These are phyloP conservation scores for Nomada ferruginata DNA, from an alignment of 2,888 invertebrate species.

Conservation along the genomic window DNA sequence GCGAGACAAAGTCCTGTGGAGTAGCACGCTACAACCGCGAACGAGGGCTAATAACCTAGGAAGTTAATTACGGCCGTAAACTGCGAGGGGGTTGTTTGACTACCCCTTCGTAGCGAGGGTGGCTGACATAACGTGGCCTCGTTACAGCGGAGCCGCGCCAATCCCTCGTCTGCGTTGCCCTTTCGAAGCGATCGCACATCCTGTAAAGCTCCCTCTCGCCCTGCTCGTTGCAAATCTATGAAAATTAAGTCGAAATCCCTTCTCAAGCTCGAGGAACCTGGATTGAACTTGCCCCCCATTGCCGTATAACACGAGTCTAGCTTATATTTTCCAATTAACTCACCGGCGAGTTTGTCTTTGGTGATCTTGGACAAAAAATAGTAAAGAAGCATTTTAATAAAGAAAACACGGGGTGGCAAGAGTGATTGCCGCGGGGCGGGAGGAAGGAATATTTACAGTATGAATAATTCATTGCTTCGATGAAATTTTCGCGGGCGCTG, in stretches of 20 bases:
- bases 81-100: slow-evolving; percentile 76
- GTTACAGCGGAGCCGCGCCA: slow-evolving; percentile 63
- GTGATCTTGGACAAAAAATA: background rate
- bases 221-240: slow-evolving; percentile 17
- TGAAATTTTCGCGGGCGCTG: slow-evolving; percentile 58
- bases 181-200: slow-evolving; percentile 62
- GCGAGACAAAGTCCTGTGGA: slow-evolving; percentile 46
- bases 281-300: background rate
- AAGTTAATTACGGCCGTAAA: slow-evolving; percentile 80
- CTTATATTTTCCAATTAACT: background rate
- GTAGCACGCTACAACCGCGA: slow-evolving; percentile 55
- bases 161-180: slow-evolving; percentile 48
- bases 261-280: slow-evolving; percentile 9
- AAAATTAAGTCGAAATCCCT: slow-evolving; percentile 51
- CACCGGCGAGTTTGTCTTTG: no score
- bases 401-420: slow-evolving; percentile 17
- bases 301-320: background rate
- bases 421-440: slow-evolving; percentile 37
- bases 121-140: slow-evolving; percentile 74
- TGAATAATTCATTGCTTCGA: slow-evolving; percentile 64
- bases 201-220: slow-evolving; percentile 42
- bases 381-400: background rate
- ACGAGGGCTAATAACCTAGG: slow-evolving; percentile 74
- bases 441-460: slow-evolving; percentile 43
- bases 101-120: slow-evolving; percentile 70